These are phyloP conservation scores for Holacanthus passer DNA, from an alignment of 2,113 vertebrate species.

Conservation along the genomic window DNA sequence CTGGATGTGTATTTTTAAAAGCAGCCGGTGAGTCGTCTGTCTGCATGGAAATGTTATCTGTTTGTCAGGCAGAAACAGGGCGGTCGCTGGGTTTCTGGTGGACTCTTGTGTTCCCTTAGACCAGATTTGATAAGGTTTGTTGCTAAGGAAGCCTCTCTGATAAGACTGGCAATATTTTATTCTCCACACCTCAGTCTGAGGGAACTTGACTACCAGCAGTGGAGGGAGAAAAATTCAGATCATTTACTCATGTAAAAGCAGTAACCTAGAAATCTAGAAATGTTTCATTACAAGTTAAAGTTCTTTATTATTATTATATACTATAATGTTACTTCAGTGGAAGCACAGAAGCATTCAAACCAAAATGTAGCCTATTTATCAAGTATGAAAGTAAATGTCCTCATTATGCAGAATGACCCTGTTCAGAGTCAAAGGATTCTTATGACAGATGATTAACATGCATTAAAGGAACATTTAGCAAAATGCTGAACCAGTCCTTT, in stretches of 20 bases:
- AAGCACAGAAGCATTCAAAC: background rate
- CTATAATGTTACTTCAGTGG: background rate
- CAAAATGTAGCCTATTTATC: background rate
- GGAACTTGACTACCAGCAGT: background rate
- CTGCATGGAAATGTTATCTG: background rate
- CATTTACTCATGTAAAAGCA: background rate
- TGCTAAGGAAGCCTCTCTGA: background rate
- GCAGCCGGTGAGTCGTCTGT: conserved; percentile 21
- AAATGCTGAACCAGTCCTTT: background rate
- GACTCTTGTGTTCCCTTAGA: background rate
- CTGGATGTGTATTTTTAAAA: conserved; percentile 51
- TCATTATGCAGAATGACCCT: background rate
- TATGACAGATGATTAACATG: background rate
- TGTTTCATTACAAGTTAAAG: too few relatives aligned
- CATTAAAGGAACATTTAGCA: background rate
- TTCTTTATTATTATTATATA: too few relatives aligned
- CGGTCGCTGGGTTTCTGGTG: background rate
- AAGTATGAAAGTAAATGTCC: background rate
- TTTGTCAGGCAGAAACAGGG: background rate
- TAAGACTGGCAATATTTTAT: background rate
- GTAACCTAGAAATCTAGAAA: too few relatives aligned
- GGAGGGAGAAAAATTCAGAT: background rate
- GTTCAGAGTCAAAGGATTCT: background rate
- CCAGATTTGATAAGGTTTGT: background rate
- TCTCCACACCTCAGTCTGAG: background rate